These are phyloP conservation scores for Eriocheir sinensis DNA, from an alignment of 1,140 invertebrate species.

Conservation along the genomic window DNA sequence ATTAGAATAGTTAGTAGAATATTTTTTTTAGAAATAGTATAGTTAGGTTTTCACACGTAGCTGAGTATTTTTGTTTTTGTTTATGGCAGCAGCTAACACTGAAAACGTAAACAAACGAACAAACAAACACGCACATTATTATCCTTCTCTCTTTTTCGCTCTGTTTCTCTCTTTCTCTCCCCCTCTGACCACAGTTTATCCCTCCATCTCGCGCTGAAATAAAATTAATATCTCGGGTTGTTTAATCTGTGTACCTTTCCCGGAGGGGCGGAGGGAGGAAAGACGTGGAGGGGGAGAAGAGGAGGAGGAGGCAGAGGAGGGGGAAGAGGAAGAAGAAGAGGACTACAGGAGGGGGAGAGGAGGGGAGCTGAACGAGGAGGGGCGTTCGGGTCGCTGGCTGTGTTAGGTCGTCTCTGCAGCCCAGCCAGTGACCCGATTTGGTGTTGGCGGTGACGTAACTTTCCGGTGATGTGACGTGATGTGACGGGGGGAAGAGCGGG, in stretches of 20 bases:
- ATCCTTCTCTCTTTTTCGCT: conserved; percentile 11
- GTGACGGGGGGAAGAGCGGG: conserved; percentile 5
- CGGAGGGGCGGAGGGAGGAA: neutral
- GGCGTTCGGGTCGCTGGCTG: neutral
- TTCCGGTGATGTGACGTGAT: conserved; percentile 10
- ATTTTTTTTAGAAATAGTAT: too few relatives aligned
- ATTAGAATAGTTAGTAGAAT: too few relatives aligned
- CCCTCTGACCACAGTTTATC: conserved; percentile 21
- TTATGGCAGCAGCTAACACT: too few relatives aligned
- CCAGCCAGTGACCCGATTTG: neutral
- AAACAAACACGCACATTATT: too few relatives aligned
- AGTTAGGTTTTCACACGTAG: too few relatives aligned
- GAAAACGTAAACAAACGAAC: too few relatives aligned
- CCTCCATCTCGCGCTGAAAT: neutral
- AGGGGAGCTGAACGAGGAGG: neutral
- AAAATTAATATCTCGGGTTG: conserved; percentile 16
- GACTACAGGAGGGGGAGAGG: neutral
- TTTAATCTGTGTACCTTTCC: neutral
- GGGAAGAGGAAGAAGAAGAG: neutral
- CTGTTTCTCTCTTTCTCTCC: neutral
- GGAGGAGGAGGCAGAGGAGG: conserved; percentile 29
- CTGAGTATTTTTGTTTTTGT: too few relatives aligned
- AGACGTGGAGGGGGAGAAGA: conserved; percentile 32
- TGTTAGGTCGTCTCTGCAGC: conserved; percentile 12
- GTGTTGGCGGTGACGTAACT: neutral